Conservation (phyloP, 2,888 invertebrate genomes). For the Drosophila cognata region DNA sequence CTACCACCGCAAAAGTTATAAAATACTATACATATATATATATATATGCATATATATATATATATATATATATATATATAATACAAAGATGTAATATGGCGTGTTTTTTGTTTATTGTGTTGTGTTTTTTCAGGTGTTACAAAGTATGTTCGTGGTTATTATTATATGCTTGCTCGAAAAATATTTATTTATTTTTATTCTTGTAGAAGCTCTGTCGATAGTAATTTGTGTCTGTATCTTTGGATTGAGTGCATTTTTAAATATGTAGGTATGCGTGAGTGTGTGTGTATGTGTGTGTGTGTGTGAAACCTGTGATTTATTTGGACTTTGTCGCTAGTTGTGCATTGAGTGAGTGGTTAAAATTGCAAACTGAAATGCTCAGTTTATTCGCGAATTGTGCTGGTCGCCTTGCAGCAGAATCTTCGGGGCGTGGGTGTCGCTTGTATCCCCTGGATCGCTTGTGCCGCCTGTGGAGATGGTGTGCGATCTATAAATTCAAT, state of each 20-base stretch:
- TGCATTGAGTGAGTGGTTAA: slow-evolving; percentile 20
- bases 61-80: slow-evolving; percentile 30
- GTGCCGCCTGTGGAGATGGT: slow-evolving; percentile 79
- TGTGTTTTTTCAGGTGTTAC: slow-evolving; percentile 19
- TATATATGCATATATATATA: slow-evolving; percentile 22
- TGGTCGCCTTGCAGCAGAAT: slow-evolving; percentile 54
- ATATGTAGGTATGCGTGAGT: slow-evolving; percentile 5
- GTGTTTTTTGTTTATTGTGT: slow-evolving; percentile 13
- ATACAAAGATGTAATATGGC: slow-evolving; percentile 59
- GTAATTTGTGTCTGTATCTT: slow-evolving; percentile 11
- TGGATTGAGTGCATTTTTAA: slow-evolving; percentile 7
- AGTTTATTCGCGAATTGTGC: slow-evolving; percentile 46
- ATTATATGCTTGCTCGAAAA: slow-evolving; percentile 52
- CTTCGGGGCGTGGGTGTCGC: slow-evolving; percentile 47
- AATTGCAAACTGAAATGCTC: background rate
- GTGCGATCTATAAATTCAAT: slow-evolving; percentile 85
- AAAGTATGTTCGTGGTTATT: slow-evolving; percentile 4
- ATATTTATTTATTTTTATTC: slow-evolving; percentile 46
- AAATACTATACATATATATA: slow-evolving; percentile 46
- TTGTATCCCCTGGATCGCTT: slow-evolving; percentile 17
- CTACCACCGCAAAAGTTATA: slow-evolving; percentile 44
- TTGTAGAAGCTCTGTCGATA: slow-evolving; percentile 29
- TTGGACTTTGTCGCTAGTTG: slow-evolving; percentile 17
- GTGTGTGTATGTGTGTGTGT: slow-evolving; percentile 3
- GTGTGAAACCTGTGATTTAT: slow-evolving; percentile 57